These are phyloP conservation scores for Erpobdella octoculata DNA, from an alignment of 2,888 invertebrate genomes.

Conservation along the genomic window DNA sequence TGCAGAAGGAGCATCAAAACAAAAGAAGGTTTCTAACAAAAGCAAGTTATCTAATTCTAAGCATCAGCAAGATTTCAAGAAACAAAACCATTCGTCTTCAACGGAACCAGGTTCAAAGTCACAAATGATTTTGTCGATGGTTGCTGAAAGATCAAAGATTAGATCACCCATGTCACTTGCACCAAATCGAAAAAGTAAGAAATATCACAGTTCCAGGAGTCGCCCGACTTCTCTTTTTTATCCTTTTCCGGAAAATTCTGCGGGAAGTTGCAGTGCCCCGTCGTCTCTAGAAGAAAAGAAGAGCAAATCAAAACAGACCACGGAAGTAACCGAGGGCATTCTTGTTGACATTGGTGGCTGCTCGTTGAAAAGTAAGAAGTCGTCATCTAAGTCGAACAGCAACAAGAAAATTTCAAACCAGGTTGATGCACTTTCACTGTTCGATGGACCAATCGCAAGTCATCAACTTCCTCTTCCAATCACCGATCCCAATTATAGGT, in stretches of 20 bases:
- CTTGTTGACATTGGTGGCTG: not conserved
- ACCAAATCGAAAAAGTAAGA: not conserved
- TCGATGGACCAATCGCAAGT: constrained; percentile 26
- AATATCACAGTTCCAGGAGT: not conserved
- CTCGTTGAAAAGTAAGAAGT: not conserved
- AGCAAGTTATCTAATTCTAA: not conserved
- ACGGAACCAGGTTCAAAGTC: not conserved
- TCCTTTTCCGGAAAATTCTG: not conserved
- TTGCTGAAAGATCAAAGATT: not conserved
- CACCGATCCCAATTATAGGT: constrained; percentile 7
- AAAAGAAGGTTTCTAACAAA: not conserved
- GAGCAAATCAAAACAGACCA: not conserved
- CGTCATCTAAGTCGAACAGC: not conserved
- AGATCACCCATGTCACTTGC: not conserved
- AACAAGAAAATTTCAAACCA: not conserved
- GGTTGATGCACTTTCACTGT: constrained; percentile 1
- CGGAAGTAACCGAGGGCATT: not conserved
- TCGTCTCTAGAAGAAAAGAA: not conserved
- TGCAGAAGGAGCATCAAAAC: not conserved
- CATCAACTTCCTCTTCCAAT: constrained; percentile 10
- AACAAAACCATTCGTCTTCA: not conserved
- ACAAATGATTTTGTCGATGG: not conserved
- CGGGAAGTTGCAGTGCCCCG: not conserved
- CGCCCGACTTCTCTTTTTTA: not conserved
- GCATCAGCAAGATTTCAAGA: not conserved